These are phyloP conservation scores for Trypoxylus dichotomus DNA, from an alignment of 1,140 invertebrate genomes.

Conservation along the genomic window DNA sequence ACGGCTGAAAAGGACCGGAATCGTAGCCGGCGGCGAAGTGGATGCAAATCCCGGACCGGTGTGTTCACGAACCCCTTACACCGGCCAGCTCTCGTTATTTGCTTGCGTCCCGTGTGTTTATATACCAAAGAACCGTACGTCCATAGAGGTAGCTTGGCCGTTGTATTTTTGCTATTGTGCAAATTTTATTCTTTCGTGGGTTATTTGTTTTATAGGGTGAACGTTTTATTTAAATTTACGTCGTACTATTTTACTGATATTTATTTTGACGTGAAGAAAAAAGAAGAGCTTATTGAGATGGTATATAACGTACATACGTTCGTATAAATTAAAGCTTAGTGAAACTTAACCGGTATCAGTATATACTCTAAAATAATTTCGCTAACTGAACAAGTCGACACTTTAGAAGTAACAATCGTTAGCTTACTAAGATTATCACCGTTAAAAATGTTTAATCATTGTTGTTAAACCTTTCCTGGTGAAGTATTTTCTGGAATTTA, in stretches of 20 bases:
- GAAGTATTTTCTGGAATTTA: too few species aligned
- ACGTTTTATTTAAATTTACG: conserved; percentile 13
- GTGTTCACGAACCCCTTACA: conserved; percentile 1
- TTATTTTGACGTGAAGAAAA: not conserved
- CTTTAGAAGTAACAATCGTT: too few species aligned
- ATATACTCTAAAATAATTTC: too few species aligned
- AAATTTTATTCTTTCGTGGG: conserved; percentile 17
- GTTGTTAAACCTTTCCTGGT: too few species aligned
- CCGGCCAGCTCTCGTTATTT: conserved; percentile 4
- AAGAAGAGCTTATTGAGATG: not conserved
- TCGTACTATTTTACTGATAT: not conserved
- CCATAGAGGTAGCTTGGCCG: not conserved
- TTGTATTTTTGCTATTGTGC: conserved; percentile 2
- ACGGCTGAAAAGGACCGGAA: not conserved
- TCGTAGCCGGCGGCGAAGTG: conserved; percentile 1
- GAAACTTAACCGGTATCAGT: too few species aligned
- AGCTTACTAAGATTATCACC: too few species aligned
- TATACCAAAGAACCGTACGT: not conserved
- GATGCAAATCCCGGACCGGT: conserved; percentile 15
- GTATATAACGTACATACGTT: too few species aligned
- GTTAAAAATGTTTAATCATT: too few species aligned
- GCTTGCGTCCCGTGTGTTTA: conserved; percentile 18
- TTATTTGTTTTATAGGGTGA: conserved; percentile 12
- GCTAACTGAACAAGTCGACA: too few species aligned
- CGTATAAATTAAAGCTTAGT: too few species aligned